Percentiles rank a stretch among this genome's conserved stretches.
phyloP scores from a whole-genome alignment of 2,888 invertebrate genomes.

The Cerceris ruficornis region DNA sequence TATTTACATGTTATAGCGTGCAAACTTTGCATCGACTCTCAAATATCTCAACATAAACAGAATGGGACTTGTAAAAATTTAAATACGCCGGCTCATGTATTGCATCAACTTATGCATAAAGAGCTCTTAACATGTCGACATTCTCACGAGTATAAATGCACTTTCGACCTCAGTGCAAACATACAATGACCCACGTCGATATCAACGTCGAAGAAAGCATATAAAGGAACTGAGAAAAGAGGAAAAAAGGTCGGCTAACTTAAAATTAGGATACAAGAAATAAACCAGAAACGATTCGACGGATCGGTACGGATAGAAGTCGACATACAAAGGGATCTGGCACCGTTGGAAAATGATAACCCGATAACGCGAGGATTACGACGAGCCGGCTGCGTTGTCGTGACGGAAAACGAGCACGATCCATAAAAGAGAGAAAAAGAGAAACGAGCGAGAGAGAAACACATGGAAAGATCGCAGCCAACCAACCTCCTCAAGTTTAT shows the following conservation, averaged over 20 bases:
- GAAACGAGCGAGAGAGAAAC: too few species aligned
- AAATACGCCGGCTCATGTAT: too few species aligned
- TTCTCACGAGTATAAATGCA: too few species aligned
- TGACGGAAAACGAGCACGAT: constrained; percentile 5
- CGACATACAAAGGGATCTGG: constrained; percentile 31
- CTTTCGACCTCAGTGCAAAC: too few species aligned
- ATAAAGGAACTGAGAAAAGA: background rate
- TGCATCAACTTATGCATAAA: too few species aligned
- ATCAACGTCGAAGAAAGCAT: background rate
- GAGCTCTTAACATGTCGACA: too few species aligned
- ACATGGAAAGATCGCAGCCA: background rate
- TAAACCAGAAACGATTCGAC: constrained; percentile 15
- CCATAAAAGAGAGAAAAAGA: background rate
- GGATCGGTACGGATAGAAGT: constrained; percentile 35
- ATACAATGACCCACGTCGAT: background rate
- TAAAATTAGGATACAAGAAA: constrained; percentile 32
- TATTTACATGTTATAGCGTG: too few species aligned
- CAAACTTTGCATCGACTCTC: too few species aligned
- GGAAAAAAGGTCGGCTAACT: constrained; percentile 12
- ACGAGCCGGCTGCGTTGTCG: constrained; percentile 6
- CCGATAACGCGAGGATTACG: constrained; percentile 38
- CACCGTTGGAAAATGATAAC: constrained; percentile 31
- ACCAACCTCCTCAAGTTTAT: constrained; percentile 5
- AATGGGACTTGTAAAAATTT: too few species aligned
- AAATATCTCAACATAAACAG: too few species aligned